Conservation (phyloP, 2,113 vertebrate species). For the Ia io region DNA sequence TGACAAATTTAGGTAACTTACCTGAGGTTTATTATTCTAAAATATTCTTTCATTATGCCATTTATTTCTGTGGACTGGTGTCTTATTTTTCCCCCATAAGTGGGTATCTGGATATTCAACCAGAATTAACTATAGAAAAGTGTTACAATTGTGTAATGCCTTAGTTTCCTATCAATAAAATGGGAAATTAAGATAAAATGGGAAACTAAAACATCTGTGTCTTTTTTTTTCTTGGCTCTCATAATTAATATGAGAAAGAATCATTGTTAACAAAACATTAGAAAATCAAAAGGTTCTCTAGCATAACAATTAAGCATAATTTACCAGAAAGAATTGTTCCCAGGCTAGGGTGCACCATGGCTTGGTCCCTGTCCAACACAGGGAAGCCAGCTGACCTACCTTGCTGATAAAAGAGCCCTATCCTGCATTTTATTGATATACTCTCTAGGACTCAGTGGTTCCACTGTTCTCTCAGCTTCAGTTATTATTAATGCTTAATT, state of each 20-base stretch:
- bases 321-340: not conserved
- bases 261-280: not conserved
- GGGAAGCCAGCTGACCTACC: not conserved
- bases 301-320: not conserved
- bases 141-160: not conserved
- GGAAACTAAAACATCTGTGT: not conserved
- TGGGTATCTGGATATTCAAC: not conserved
- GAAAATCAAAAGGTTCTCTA: not conserved
- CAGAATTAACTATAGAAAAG: not conserved
- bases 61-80: not conserved
- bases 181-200: not conserved
- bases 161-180: conserved; percentile 14
- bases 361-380: not conserved
- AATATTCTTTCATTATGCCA: not conserved
- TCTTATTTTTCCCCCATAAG: not conserved
- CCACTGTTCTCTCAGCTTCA: conserved; percentile 73
- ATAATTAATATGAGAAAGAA: not conserved
- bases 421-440: conserved; percentile 63
- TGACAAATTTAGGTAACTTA: not conserved
- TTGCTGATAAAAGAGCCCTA: conserved; percentile 10
- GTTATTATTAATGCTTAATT: conserved; percentile 79
- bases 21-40: not conserved
- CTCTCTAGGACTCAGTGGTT: conserved; percentile 67
- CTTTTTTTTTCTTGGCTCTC: conserved; percentile 5
- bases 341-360: not conserved